Evolutionary conservation across 2,113 vertebrate species (phyloP).

Genomic region (Laticauda laticaudata): DNA sequence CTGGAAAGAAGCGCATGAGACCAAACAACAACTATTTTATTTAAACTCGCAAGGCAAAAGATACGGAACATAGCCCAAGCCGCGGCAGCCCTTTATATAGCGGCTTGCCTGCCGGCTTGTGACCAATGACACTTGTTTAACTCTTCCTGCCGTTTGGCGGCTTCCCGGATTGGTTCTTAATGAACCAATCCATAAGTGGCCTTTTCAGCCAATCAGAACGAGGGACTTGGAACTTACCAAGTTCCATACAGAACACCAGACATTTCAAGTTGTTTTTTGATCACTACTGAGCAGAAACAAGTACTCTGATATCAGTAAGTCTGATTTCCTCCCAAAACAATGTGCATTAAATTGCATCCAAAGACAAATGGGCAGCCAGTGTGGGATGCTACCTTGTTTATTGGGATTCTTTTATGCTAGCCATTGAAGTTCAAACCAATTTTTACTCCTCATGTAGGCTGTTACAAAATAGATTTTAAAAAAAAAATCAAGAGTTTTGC

Average conservation of each 20-base stretch:
- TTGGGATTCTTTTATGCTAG: neutral
- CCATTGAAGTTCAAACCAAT: neutral
- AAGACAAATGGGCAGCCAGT: neutral
- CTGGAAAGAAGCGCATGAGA: too few species aligned
- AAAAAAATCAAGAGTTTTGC: neutral
- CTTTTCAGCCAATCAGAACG: too few species aligned
- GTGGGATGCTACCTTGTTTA: neutral
- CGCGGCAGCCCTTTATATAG: too few species aligned
- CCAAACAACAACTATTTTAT: too few species aligned
- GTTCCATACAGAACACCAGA: neutral
- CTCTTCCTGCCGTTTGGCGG: too few species aligned
- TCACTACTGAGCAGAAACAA: neutral
- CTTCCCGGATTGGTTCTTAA: too few species aligned
- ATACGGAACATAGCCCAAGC: too few species aligned
- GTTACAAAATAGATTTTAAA: neutral
- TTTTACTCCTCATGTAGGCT: neutral
- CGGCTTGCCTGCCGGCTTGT: too few species aligned
- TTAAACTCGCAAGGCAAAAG: too few species aligned
- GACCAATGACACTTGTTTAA: too few species aligned
- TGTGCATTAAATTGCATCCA: neutral
- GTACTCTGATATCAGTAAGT: neutral
- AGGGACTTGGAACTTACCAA: too few species aligned
- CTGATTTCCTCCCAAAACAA: neutral
- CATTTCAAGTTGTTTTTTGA: neutral
- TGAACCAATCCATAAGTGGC: too few species aligned